Percentiles rank a stretch among this genome's conserved stretches.
Conservation (phyloP, 2,113 vertebrate species). For the rat (Rattus norvegicus) region DNA sequence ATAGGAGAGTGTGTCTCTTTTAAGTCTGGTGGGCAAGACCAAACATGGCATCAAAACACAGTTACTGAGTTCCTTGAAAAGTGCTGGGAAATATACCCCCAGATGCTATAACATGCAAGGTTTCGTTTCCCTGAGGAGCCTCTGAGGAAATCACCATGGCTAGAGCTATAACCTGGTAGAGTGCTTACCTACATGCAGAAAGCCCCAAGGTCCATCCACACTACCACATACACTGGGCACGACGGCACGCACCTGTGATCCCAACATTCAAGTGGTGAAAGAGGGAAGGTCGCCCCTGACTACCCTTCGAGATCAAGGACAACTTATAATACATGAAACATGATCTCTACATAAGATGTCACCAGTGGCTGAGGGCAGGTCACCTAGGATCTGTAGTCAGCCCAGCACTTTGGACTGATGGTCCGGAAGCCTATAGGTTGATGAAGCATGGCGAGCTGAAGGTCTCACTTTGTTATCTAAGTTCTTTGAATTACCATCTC, state of each 20-base stretch:
- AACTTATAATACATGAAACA: not conserved
- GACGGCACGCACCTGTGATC: not conserved
- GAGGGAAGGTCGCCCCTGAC: not conserved
- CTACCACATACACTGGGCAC: not conserved
- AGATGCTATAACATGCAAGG: not conserved
- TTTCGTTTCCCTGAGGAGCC: not conserved
- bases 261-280: not conserved
- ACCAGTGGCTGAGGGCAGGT: not conserved
- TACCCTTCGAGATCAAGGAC: not conserved
- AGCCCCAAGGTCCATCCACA: too few relatives aligned
- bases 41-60: not conserved
- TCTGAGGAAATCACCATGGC: not conserved
- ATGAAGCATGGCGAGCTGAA: not conserved
- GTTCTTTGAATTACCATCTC: not conserved
- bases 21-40: not conserved
- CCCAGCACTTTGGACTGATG: not conserved
- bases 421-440: not conserved
- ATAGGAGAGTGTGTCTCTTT: not conserved
- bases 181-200: not conserved
- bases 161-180: not conserved
- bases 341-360: not conserved
- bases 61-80: not conserved
- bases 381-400: not conserved
- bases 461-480: not conserved
- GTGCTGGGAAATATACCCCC: fast-evolving